A percentile compares a stretch with the other conserved stretches of the same genome.
phyloP scores from a whole-genome alignment of 1,140 invertebrate species.

The Procambarus clarkii region DNA sequence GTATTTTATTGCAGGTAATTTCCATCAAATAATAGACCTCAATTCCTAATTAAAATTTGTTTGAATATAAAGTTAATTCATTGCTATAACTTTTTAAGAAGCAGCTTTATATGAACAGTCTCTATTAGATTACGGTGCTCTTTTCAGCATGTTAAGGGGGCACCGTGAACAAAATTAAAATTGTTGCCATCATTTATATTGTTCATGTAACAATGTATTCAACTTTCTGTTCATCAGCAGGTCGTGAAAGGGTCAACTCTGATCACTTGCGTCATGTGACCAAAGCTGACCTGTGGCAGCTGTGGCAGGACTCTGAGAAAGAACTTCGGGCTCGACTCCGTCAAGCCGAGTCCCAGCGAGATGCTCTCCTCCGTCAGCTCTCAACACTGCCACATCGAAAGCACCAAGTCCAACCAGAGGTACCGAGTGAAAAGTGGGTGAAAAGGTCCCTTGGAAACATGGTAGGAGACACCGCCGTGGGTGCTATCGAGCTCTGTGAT shows the following conservation, averaged over 20 bases:
- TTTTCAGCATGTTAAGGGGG: too few species aligned
- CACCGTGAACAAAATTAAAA: too few species aligned
- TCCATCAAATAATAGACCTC: too few species aligned
- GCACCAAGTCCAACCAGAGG: constrained; percentile 15
- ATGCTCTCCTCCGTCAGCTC: constrained; percentile 36
- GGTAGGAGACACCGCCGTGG: not conserved
- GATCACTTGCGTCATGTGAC: constrained; percentile 59
- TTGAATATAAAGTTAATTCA: too few species aligned
- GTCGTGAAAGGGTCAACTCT: constrained; percentile 43
- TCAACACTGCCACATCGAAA: constrained; percentile 21
- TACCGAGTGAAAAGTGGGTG: constrained; percentile 9
- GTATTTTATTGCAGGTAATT: too few species aligned
- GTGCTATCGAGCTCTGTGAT: not conserved
- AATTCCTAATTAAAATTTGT: too few species aligned
- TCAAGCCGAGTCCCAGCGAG: constrained; percentile 56
- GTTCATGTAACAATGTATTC: not conserved
- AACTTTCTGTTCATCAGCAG: constrained; percentile 14
- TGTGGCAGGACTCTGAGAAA: constrained; percentile 63
- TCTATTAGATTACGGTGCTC: too few species aligned
- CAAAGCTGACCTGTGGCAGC: constrained; percentile 58
- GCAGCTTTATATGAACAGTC: too few species aligned
- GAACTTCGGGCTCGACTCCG: constrained; percentile 48
- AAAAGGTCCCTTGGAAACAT: constrained; percentile 19
- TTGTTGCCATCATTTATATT: too few species aligned
- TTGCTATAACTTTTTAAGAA: too few species aligned